Conservation (phyloP, 2,888 invertebrate genomes). For the Labia minor region DNA sequence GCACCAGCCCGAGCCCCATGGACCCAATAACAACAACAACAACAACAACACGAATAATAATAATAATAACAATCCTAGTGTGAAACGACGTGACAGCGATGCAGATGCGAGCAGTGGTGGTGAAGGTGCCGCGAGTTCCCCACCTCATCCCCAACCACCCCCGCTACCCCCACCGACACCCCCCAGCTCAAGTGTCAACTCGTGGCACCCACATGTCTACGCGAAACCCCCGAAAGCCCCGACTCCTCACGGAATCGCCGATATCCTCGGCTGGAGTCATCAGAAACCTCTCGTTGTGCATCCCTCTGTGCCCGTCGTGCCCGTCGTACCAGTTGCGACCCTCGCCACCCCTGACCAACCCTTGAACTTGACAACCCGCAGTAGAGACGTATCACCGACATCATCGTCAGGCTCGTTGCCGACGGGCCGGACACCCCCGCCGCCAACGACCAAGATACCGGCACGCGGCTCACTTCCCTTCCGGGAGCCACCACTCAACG, state of each 20-base stretch:
- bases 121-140: not conserved
- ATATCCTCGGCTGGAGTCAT: slow-evolving; percentile 60
- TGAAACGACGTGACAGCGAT: not conserved
- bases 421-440: slow-evolving; percentile 24
- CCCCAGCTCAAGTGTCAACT: slow-evolving; percentile 26
- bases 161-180: slow-evolving; percentile 19
- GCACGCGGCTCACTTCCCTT: slow-evolving; percentile 29
- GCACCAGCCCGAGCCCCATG: not conserved
- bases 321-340: slow-evolving; percentile 22
- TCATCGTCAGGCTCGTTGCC: slow-evolving; percentile 31
- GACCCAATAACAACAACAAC: slow-evolving; percentile 17
- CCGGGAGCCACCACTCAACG: slow-evolving; percentile 28
- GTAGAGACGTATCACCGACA: slow-evolving; percentile 35
- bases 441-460: slow-evolving; percentile 18
- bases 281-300: slow-evolving; percentile 17
- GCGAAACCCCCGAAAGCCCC: slow-evolving; percentile 68
- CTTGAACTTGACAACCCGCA: slow-evolving; percentile 34
- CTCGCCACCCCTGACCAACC: slow-evolving; percentile 31
- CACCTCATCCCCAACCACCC: not conserved
- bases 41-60: slow-evolving; percentile 21
- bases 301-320: slow-evolving; percentile 19
- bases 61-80: not conserved
- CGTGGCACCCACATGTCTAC: slow-evolving; percentile 88
- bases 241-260: slow-evolving; percentile 78
- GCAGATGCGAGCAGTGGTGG: not conserved